phyloP scores from a whole-genome alignment of 2,797 vertebrate genomes.

The Peromyscus melanophrys region DNA sequence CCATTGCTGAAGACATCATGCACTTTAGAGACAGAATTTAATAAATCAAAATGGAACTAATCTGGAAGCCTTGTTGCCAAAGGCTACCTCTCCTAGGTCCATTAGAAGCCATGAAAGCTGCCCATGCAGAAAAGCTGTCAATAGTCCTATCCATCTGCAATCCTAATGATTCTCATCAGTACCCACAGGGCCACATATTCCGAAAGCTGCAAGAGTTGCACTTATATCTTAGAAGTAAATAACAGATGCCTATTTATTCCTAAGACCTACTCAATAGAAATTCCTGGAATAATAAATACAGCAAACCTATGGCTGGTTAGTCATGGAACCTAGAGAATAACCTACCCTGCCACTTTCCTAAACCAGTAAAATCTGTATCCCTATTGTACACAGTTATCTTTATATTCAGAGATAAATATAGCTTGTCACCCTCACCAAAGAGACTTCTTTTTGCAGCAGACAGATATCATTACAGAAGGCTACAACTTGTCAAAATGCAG shows the following conservation, averaged over 20 bases:
- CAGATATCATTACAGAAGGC: background rate
- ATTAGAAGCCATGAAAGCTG: background rate
- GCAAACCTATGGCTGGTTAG: background rate
- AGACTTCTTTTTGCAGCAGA: background rate
- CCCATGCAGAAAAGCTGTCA: background rate
- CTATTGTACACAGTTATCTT: background rate
- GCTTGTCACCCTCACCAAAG: background rate
- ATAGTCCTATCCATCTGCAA: background rate
- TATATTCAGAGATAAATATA: background rate
- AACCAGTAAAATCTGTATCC: background rate
- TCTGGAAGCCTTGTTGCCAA: background rate
- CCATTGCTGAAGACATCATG: background rate
- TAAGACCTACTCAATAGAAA: background rate
- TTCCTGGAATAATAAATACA: background rate
- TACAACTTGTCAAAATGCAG: background rate
- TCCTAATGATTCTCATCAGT: background rate
- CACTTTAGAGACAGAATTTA: background rate
- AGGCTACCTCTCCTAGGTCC: background rate
- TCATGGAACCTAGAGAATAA: background rate
- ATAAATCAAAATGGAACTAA: background rate
- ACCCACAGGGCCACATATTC: too few species aligned
- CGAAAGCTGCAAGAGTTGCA: background rate
- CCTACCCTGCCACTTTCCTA: background rate
- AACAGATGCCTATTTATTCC: background rate
- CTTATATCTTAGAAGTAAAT: background rate